Evolutionary conservation across 2,113 vertebrate species (phyloP).

Genomic region (Cromileptes altivelis): DNA sequence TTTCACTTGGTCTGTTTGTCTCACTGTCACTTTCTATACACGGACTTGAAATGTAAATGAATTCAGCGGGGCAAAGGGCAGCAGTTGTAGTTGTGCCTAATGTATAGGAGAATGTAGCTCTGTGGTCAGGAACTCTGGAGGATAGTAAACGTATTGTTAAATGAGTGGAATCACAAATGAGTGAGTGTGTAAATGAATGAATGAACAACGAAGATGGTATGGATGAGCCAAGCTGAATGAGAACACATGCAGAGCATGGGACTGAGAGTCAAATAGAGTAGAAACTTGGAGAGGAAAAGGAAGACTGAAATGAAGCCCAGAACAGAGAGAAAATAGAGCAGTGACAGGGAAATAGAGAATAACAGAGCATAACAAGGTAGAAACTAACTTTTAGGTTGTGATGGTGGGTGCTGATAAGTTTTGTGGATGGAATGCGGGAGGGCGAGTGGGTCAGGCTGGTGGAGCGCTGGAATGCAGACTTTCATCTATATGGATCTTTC

Average conservation of each 20-base stretch:
- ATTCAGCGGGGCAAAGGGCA: background rate
- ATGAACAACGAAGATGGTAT: slow-evolving; percentile 33
- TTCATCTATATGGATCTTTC: slow-evolving; percentile 24
- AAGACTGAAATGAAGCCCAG: background rate
- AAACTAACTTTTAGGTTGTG: background rate
- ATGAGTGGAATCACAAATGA: slow-evolving; percentile 20
- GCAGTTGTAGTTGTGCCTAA: background rate
- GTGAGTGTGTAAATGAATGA: slow-evolving; percentile 4
- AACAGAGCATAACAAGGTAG: no score
- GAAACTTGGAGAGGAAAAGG: background rate
- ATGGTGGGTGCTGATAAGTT: slow-evolving; percentile 7
- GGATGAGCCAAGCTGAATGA: background rate
- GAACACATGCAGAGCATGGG: background rate
- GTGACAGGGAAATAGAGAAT: background rate
- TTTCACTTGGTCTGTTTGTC: background rate
- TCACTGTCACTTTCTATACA: background rate
- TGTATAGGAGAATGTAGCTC: slow-evolving; percentile 1
- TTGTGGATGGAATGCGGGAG: slow-evolving; percentile 34
- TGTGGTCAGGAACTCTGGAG: background rate
- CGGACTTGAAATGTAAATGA: background rate
- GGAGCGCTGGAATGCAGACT: slow-evolving; percentile 57
- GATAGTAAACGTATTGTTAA: slow-evolving; percentile 45
- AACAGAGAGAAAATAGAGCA: background rate
- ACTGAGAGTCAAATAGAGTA: background rate
- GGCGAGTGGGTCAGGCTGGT: background rate